phyloP scores from a whole-genome alignment of 2,113 vertebrate species.

The Catharus fuscescens region DNA sequence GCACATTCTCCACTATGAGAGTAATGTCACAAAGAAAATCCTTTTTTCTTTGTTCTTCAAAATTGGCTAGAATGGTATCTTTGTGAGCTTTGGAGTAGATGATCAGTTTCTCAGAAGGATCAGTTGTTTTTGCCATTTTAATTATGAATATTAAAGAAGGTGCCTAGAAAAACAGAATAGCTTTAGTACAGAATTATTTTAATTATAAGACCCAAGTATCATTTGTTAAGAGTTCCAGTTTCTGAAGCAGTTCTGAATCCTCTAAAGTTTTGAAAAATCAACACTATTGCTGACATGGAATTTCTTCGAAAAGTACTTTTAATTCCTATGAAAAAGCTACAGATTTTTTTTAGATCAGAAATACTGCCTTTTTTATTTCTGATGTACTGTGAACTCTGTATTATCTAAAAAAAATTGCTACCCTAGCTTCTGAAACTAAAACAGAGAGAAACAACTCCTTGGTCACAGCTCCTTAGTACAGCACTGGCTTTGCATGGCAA shows the following conservation, averaged over 20 bases:
- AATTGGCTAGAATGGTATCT: constrained; percentile 84
- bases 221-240: neutral
- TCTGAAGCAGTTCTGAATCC: neutral
- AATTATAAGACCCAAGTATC: neutral
- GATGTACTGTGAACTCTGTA: neutral
- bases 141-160: neutral
- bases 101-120: constrained; percentile 64
- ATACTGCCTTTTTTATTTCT: neutral
- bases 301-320: neutral
- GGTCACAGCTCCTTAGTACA: neutral
- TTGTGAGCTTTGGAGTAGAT: constrained; percentile 86
- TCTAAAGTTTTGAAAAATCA: neutral
- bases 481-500: neutral
- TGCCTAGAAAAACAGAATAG: constrained; percentile 51
- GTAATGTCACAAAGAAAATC: constrained; percentile 93
- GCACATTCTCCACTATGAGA: constrained; percentile 88
- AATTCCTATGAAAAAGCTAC: neutral
- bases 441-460: neutral
- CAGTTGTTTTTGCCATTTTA: constrained; percentile 77
- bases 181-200: neutral
- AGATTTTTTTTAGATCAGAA: neutral
- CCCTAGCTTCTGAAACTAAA: neutral
- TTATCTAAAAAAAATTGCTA: neutral
- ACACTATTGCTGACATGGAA: neutral
- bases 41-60: constrained; percentile 85